Evolutionary conservation across 2,888 invertebrate species (phyloP), one percentile per base, ranked within the genome.

Genomic region (Tuta absoluta): DNA sequence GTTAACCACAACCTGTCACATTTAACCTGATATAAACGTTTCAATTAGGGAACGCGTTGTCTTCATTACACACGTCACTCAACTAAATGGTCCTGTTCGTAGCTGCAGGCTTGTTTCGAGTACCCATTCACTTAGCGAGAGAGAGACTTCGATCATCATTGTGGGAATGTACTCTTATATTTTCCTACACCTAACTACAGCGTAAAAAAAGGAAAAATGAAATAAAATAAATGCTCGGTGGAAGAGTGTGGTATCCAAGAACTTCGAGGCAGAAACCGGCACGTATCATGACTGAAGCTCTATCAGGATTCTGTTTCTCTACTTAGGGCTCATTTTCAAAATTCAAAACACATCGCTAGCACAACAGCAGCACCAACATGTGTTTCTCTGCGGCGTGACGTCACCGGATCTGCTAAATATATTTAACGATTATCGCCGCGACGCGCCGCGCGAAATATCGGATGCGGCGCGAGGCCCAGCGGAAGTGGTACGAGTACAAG

Each of bases 341-440:
- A 33, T 33, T 33, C 33, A 33, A 33, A 10, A 8, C 33, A 33
- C 33, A 17, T n/a, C 7, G 5, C 45, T 4, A 45, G 45, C 45
- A 45, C 5, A 1, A n/a, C 21, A 45, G 45, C 45, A 45, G 17
- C n/a, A n/a, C 21, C 65, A 71, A 75, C 82, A 80, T 79, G 75
- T 84, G 79, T 74, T 74, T 74, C 74, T 71, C 72, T 67, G 69
- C 68, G 56, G 61, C 65, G 65, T 81, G 81, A 81, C 84, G 81
- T 28, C 60, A 81, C 80, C 79, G 81, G 79, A 84, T 81, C 81
- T 77, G 79, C 82, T 86, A 82, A 84, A 85, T 81, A 82, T 84
- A 84, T 81, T 76, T 77, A 78, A 81, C 74, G 78, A 33, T 21
- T 24, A 69, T 12, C 33, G 33, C 7, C 33, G 33, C 33, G 33